Evolutionary conservation across 2,113 vertebrate species (phyloP), one percentile per base, ranked within the genome.

Genomic region (Tetrao urogallus): DNA sequence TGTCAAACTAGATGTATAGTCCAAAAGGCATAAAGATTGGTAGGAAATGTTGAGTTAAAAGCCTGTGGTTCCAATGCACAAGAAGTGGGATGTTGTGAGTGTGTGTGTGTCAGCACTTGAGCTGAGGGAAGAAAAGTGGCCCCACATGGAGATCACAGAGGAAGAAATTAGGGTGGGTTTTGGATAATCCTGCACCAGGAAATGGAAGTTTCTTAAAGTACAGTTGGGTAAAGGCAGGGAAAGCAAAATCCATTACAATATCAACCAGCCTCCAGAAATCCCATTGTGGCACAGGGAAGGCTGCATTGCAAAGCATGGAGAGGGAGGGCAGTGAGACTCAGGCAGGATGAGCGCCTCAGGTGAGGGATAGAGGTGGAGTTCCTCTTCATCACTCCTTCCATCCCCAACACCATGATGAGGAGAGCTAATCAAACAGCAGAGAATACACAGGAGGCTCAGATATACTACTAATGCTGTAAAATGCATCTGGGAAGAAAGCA

Each of bases 381-480:
- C 10, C 21, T 64, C 36, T 54, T 69, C 58, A 73, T 90, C 65
- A 38, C 32, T 80, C 50, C 45, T 69, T 85, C 88, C 66, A 13
- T 34, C 50, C 30, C 74, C 73, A 92, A 72, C 74, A 28, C n/a
- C 34, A 42, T 76, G 94, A 90, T 18, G 48, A 96, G 70, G 70
- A n/a, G 20, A 93, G 52, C 58, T 97, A 91, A 95, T 93, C 18
- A 86, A 93, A 96, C 94, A 81, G 45, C 83, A 90, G 80, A 30
- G 34, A 85, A 85, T 56, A 65, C 47, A 45, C 65, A 36, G 82
- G 75, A 77, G 67, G 45, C 78, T 87, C 72, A 36, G 43, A 87
- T 36, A n/a, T 83, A 78, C n/a, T 61, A 86, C 63, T 32, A 65
- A 47, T 42, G 34, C 27, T 82, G 58, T 30, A 77, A 92, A 91